Base-by-base conservation (phyloP, 2,113 vertebrate genomes). In the Casuarius casuarius region DNA sequence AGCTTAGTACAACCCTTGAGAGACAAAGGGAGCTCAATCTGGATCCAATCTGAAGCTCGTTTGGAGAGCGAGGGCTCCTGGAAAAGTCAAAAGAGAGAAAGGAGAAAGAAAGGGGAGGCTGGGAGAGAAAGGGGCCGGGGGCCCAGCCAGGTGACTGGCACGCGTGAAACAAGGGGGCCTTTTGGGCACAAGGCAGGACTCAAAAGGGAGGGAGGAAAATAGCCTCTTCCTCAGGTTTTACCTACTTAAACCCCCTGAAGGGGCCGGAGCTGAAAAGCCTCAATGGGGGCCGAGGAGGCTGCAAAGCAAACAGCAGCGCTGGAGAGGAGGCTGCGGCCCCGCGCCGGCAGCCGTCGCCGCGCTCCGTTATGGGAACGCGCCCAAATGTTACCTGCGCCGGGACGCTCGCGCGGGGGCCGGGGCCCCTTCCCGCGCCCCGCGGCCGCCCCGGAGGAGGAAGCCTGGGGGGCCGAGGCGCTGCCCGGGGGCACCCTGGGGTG, bases 101-200 rank as follows among this genome's bases (percentile, higher is more conserved):
- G 89, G 89, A 96, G 91, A 97, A 97, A 98, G 98, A 98, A 98
- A 98, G 84, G 98, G 95, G 90, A 97, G 95, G 92, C 97, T 94
- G 97, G 96, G 95, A 90, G 71, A 84, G 89, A 95, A 94, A 87
- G 90, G 82, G 93, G 73, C 95, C 90, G 94, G 92, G 96, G 86
- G 97, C 97, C 97, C 84, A 92, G 98, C 97, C 99, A 98, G 98
- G 98, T 99, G 98, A 99, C 99, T 98, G 98, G 98, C 98, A 99
- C 98, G 98, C 98, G 98, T 98, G 98, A 98, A 98, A 99, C 98
- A 98, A 98, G 98, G 97, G 95, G 84, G 96, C 97, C 97, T 97
- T 97, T 97, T 91, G 96, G 97, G 97, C 92, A 98, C 89, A 96
- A 97, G 97, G 98, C 98, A 97, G 97, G 97, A 96, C 97, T 98